These are phyloP conservation scores for Agonopterix subpropinquella DNA, from an alignment of 2,888 invertebrate genomes.

Conservation along the genomic window DNA sequence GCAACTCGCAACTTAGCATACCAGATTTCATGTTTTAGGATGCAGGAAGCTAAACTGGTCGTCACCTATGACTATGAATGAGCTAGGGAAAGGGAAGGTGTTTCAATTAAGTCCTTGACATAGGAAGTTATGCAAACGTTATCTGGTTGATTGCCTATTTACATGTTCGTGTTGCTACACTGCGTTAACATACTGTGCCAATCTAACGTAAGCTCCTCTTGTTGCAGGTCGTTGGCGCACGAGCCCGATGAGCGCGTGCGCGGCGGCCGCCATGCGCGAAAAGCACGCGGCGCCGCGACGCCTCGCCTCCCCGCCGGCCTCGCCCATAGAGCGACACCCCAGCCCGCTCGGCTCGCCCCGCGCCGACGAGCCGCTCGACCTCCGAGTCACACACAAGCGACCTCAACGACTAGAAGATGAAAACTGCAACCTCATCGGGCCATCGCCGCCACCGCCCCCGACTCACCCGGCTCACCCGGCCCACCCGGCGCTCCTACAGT, in stretches of 20 bases:
- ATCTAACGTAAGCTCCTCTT: constrained; percentile 9
- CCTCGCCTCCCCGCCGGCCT: constrained; percentile 78
- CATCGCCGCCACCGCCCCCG: constrained; percentile 74
- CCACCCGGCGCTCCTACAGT: constrained; percentile 74
- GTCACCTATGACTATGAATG: neutral
- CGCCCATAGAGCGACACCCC: constrained; percentile 53
- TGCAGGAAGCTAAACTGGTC: constrained; percentile 33
- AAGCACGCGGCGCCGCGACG: constrained; percentile 94
- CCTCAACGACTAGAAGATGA: constrained; percentile 84
- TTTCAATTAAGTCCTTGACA: too few relatives aligned
- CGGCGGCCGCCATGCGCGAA: constrained; percentile 85
- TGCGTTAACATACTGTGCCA: too few relatives aligned
- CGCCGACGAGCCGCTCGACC: constrained; percentile 88
- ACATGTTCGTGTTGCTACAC: neutral
- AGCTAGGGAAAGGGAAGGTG: too few relatives aligned
- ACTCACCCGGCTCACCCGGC: constrained; percentile 75
- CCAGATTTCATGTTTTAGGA: constrained; percentile 27
- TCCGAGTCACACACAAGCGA: constrained; percentile 91
- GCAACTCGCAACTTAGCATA: constrained; percentile 44
- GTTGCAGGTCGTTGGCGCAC: constrained; percentile 73
- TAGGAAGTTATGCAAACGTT: too few relatives aligned
- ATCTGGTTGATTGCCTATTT: too few relatives aligned
- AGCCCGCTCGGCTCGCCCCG: constrained; percentile 70
- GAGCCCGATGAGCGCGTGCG: constrained; percentile 84
- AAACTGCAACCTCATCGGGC: constrained; percentile 86